A percentile compares a stretch with the other conserved stretches of the same genome.
phyloP scores from a whole-genome alignment of 2,888 invertebrate species.

The Axea sp. region DNA sequence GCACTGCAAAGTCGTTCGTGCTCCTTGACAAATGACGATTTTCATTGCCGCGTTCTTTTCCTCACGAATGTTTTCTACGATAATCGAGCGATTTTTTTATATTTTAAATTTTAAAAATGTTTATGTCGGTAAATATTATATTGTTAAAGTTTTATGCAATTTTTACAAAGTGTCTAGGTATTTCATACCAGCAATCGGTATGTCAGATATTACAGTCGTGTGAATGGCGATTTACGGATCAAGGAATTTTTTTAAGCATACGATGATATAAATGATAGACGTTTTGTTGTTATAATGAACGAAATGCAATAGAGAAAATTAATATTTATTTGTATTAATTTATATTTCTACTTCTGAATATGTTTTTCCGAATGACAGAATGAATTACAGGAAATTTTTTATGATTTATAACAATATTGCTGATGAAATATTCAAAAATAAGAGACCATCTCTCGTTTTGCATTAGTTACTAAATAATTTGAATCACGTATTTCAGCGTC shows the following conservation, averaged over 20 bases:
- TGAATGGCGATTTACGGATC: constrained; percentile 13
- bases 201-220: constrained; percentile 43
- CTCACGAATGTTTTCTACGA: constrained; percentile 18
- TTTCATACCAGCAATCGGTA: constrained; percentile 56
- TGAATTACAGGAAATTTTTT: too few relatives aligned
- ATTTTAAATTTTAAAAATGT: constrained; percentile 60
- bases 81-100: constrained; percentile 40
- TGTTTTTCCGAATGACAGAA: too few relatives aligned
- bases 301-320: constrained; percentile 47
- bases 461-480: too few relatives aligned
- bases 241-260: constrained; percentile 9
- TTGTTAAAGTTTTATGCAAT: constrained; percentile 57
- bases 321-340: constrained; percentile 49
- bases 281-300: constrained; percentile 26
- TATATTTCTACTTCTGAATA: constrained; percentile 5
- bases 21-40: constrained; percentile 18
- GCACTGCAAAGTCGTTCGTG: constrained; percentile 24
- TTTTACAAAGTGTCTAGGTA: constrained; percentile 10
- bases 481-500: too few relatives aligned
- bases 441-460: too few relatives aligned
- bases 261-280: neutral
- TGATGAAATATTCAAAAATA: constrained; percentile 6
- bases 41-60: constrained; percentile 38
- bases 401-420: constrained; percentile 2
- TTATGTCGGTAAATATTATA: constrained; percentile 56